Percentiles rank a stretch among this genome's conserved stretches.
phyloP scores from a whole-genome alignment of 2,797 vertebrate species.

The Lutjanus argentimaculatus region DNA sequence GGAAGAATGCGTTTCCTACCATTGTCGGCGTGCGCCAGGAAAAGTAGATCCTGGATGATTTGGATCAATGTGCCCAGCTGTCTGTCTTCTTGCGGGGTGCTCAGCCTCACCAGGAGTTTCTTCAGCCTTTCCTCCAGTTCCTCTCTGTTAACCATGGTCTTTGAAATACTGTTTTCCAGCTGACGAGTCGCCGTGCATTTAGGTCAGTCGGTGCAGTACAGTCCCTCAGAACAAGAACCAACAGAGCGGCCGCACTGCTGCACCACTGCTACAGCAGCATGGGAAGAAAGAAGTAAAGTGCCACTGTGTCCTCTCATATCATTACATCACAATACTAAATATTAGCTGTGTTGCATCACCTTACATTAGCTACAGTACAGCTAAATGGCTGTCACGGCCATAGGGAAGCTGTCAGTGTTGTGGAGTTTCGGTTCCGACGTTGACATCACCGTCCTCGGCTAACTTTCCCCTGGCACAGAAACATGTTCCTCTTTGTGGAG shows the following conservation, averaged over 20 bases:
- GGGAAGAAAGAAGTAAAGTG: neutral
- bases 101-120: conserved; percentile 92
- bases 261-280: neutral
- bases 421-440: conserved; percentile 43
- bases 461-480: conserved; percentile 29
- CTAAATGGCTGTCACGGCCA: neutral
- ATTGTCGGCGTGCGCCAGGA: conserved; percentile 86
- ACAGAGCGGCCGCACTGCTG: conserved; percentile 11
- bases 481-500: conserved; percentile 39
- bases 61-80: conserved; percentile 90
- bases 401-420: conserved; percentile 26
- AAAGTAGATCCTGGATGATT: conserved; percentile 91
- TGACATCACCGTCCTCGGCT: conserved; percentile 44
- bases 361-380: neutral
- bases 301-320: neutral
- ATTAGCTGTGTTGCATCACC: neutral
- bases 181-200: conserved; percentile 42
- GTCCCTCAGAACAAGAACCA: conserved; percentile 2
- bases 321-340: neutral
- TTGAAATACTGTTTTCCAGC: conserved; percentile 11
- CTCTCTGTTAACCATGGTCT: conserved; percentile 82
- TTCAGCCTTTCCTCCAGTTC: conserved; percentile 86
- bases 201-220: conserved; percentile 10
- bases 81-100: conserved; percentile 88
- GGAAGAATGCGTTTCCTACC: conserved; percentile 82